Percentiles rank a stretch among this genome's conserved stretches.
Conservation (phyloP, 2,888 invertebrate species). For the Xestia xanthographa region DNA sequence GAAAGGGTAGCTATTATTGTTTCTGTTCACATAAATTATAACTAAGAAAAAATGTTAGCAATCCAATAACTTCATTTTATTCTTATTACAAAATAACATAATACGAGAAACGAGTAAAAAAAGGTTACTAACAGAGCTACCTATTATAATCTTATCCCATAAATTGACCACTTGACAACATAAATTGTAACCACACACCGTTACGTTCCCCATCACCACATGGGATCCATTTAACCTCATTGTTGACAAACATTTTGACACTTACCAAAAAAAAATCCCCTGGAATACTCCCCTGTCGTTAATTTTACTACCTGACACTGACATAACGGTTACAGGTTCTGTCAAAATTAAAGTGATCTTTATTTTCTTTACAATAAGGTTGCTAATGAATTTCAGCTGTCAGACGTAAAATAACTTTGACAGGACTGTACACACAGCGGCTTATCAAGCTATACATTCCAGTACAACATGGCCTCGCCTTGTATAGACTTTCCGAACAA, state of each 20-base stretch:
- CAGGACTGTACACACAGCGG: neutral
- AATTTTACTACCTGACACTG: slow-evolving; percentile 44
- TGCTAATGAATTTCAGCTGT: neutral
- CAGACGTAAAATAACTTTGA: neutral
- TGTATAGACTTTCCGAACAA: neutral
- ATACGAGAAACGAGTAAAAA: slow-evolving; percentile 8
- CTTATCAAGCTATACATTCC: neutral
- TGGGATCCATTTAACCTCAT: slow-evolving; percentile 28
- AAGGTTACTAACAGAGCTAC: slow-evolving; percentile 4
- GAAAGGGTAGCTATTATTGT: neutral
- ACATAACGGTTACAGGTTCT: slow-evolving; percentile 9
- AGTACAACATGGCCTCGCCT: neutral
- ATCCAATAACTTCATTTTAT: neutral
- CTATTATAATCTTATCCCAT: slow-evolving; percentile 25
- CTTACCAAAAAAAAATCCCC: slow-evolving; percentile 34
- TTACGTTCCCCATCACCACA: slow-evolving; percentile 23
- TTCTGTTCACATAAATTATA: neutral
- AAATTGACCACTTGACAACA: slow-evolving; percentile 22
- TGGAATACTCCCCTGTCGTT: slow-evolving; percentile 10
- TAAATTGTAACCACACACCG: slow-evolving; percentile 20
- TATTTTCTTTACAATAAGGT: neutral
- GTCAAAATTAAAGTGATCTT: neutral
- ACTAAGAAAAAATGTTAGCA: neutral
- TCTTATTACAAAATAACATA: neutral
- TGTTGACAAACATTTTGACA: slow-evolving; percentile 51